Conservation (phyloP, 2,113 vertebrate genomes). For the human region DNA sequence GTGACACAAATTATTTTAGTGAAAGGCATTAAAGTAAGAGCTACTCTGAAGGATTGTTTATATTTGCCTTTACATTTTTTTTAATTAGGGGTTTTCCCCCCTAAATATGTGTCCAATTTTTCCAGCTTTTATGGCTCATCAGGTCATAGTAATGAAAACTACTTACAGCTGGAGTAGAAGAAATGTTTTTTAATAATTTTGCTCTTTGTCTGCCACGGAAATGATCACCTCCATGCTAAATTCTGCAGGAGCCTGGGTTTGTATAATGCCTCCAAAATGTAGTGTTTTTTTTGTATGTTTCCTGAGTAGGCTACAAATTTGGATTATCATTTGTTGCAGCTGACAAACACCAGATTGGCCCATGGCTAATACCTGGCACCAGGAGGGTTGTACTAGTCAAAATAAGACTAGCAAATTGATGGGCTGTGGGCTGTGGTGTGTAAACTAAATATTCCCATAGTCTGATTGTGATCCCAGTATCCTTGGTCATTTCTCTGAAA, state of each 20-base stretch:
- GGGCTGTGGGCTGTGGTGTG: not conserved
- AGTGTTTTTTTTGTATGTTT: not conserved
- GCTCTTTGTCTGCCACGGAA: not conserved
- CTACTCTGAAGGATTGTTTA: constrained; percentile 11
- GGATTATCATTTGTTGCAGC: not conserved
- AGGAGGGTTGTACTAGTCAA: not conserved
- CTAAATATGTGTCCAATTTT: not conserved
- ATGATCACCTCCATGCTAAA: not conserved
- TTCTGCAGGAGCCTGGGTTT: not conserved
- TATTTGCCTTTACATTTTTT: not conserved
- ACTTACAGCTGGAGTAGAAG: not conserved
- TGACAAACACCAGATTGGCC: not conserved
- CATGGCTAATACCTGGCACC: not conserved
- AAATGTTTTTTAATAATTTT: constrained; percentile 38
- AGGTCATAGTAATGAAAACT: constrained; percentile 42
- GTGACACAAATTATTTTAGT: constrained; percentile 10
- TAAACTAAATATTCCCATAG: not conserved
- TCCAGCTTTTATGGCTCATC: not conserved
- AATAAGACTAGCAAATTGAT: not conserved
- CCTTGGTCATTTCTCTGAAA: not conserved
- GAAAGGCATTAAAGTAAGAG: constrained; percentile 28
- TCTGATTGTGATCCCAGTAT: not conserved
- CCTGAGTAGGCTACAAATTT: not conserved
- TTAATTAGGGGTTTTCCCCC: not conserved
- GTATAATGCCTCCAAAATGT: not conserved